These are phyloP conservation scores for Matsumyia berberina DNA, from an alignment of 2,888 invertebrate species.

Conservation along the genomic window DNA sequence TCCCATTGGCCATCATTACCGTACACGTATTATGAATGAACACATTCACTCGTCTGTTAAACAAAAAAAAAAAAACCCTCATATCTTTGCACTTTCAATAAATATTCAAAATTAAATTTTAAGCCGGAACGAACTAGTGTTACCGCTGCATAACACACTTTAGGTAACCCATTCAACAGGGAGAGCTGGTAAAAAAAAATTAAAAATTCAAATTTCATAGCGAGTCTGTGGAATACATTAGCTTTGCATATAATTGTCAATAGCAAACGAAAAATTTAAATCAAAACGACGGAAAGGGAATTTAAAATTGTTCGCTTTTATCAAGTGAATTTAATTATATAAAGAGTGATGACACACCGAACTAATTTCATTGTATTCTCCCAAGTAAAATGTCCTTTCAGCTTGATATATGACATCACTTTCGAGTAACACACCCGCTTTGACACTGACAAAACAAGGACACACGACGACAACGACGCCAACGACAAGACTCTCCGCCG, in stretches of 20 bases:
- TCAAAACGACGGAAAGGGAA: not conserved
- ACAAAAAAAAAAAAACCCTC: not conserved
- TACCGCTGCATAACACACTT: not conserved
- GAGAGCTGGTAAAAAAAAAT: not conserved
- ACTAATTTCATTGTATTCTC: conserved; percentile 69
- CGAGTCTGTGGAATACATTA: not conserved
- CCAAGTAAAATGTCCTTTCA: conserved; percentile 67
- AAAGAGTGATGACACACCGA: conserved; percentile 69
- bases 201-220: not conserved
- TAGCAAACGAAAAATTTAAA: not conserved
- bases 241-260: not conserved
- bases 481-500: conserved; percentile 1
- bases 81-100: conserved; percentile 1
- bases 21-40: conserved; percentile 20
- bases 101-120: conserved; percentile 1
- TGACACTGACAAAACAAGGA: conserved; percentile 68
- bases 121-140: not conserved
- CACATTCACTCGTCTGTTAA: not conserved
- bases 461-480: conserved; percentile 55
- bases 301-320: no score
- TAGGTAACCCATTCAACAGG: conserved; percentile 1
- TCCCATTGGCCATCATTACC: conserved; percentile 18
- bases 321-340: conserved; percentile 10
- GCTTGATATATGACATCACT: conserved; percentile 73
- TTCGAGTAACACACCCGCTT: conserved; percentile 69